Evolutionary conservation across 2,888 invertebrate genomes (phyloP), one percentile per base, ranked within the genome.

Genomic region (Pseudococcus viburni): DNA sequence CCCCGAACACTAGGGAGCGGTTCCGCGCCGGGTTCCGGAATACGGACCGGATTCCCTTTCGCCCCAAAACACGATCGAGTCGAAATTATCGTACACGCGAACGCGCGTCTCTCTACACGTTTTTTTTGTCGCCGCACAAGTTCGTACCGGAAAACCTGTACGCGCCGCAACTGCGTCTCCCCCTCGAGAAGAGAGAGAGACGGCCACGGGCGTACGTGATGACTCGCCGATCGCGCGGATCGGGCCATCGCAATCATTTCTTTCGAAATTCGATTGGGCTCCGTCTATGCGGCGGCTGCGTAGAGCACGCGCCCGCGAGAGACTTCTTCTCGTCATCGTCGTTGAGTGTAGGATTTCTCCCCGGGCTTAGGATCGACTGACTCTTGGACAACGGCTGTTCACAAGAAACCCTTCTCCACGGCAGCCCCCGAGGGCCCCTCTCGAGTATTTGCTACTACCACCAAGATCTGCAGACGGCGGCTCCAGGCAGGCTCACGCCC

Each of bases 401-500:
- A 93, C 93, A 93, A 93, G 93, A 93, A 94, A 94, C 94, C 93
- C 93, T 93, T 93, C 93, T 92, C 93, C 93, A 93, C 93, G 91
- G 93, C 93, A 93, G 93, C 93, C 93, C 92, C 93, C 93, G 92
- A 93, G 93, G 93, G 94, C 89, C 90, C 89, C 92, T 91, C 92
- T 93, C 92, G 92, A 92, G 92, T 93, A 93, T 93, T 93, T 93
- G 93, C 93, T 93, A 93, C 93, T 93, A 93, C 93, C 93, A 93
- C 93, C 93, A 93, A 93, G 93, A 93, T 94, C 92, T 93, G 93
- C 92, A 92, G 92, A 92, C 92, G 92, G 92, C 91, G 92, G 92
- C 92, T 93, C 92, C 92, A 92, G 90, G 92, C 92, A 91, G 92
- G 92, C 92, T 92, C 91, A 89, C 91, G 93, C 46, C 77, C 55